Base-by-base conservation (phyloP, 2,797 vertebrate genomes). In the Anabas testudineus region DNA sequence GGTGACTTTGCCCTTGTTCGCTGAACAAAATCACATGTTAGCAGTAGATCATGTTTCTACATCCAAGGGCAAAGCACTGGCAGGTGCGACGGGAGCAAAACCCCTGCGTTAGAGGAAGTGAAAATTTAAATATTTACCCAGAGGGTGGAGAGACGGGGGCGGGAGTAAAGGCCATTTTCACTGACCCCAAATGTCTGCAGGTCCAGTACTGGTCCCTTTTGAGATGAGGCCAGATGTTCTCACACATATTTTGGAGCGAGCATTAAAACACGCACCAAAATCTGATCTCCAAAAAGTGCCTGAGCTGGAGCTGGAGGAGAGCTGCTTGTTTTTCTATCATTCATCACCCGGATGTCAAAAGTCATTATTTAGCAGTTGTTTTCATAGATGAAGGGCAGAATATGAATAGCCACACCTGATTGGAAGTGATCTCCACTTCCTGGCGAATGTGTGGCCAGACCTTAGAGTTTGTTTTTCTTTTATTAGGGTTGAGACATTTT, bases 361-460 rank as follows among this genome's bases (percentile, higher is more conserved):
- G 91, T 94, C 91, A 88, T 92, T 88, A 42, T 46, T 71, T 84
- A 82, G 80, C 77, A 77, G 90, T 92, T 93, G 88, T 94, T 95
- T 94, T 93, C 82, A 89, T 88, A 89, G 89, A 91, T 88, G 76
- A 81, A 90, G 64, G 84, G 83, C 91, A 84, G 41, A 93, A 65
- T 82, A 88, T 94, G 81, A 95, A 97, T 94, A 80, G 76, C 71
- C 76, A 61, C 79, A 80, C 75, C 79, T 93, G 90, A 94, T 92
- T 95, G 92, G 90, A 78, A 91, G 81, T 93, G 95, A 96, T 86
- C 93, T 65, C 75, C 80, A 75, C 78, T 95, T 96, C 93, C 93
- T 94, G 92, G 88, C 90, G 74, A 21, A 76, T 93, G 92, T 94
- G 93, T 91, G 93, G 92, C 85, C 90, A 34, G 80, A 69, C 78